Conservation (phyloP, 1,140 invertebrate species). For the Microplitis mediator region DNA sequence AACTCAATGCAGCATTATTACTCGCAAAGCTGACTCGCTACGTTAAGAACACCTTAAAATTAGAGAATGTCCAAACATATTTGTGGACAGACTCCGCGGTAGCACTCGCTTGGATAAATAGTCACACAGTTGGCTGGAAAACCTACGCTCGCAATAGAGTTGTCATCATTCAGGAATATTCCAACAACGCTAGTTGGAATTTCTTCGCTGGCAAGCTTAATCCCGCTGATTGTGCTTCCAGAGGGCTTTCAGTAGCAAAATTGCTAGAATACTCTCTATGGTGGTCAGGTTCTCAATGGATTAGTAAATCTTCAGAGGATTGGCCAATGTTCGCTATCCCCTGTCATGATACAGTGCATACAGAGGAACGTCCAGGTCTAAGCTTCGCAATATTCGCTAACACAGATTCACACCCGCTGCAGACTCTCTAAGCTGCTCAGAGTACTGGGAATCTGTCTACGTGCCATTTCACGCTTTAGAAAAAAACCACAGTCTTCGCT, state of each 20-base stretch:
- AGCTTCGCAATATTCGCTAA: background rate
- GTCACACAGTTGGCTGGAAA: background rate
- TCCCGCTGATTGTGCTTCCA: background rate
- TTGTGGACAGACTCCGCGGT: constrained; percentile 9
- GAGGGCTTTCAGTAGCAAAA: background rate
- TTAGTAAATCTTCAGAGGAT: background rate
- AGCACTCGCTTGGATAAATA: background rate
- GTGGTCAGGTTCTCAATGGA: constrained; percentile 4
- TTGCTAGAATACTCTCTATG: background rate
- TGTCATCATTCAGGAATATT: background rate
- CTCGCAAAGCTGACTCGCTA: background rate
- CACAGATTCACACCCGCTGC: too few relatives aligned
- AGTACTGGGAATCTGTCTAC: too few relatives aligned
- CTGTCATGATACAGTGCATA: background rate
- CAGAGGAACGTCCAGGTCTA: background rate
- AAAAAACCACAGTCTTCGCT: too few relatives aligned
- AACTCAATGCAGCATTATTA: background rate
- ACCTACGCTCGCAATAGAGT: background rate
- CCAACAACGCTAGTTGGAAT: background rate
- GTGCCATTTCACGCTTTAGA: too few relatives aligned
- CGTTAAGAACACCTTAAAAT: background rate
- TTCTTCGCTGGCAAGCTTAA: background rate
- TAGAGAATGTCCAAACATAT: background rate
- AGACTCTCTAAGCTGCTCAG: too few relatives aligned
- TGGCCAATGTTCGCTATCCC: background rate